Conservation (phyloP, 2,113 vertebrate species). For the Butorides virescens region DNA sequence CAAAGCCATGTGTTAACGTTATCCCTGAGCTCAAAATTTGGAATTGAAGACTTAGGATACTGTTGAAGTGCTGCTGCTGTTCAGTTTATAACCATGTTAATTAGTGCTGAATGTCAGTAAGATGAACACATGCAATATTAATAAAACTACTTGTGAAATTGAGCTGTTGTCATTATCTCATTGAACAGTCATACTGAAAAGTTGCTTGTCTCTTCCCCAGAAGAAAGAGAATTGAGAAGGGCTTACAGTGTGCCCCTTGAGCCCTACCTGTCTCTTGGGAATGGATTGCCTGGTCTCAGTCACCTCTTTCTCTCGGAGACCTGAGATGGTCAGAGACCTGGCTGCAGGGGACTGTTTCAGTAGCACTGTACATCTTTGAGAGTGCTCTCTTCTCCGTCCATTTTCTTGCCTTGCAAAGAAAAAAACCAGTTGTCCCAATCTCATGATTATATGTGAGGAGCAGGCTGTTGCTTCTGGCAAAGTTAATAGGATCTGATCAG, state of each 20-base stretch:
- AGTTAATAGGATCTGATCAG: not conserved
- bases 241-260: not conserved
- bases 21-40: not conserved
- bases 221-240: not conserved
- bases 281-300: not conserved
- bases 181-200: not conserved
- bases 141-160: not conserved
- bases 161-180: not conserved
- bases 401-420: not conserved
- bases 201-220: not conserved
- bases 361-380: not conserved
- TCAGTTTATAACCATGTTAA: not conserved
- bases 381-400: not conserved
- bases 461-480: not conserved
- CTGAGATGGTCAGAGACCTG: not conserved
- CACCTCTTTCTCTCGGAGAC: not conserved
- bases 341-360: not conserved
- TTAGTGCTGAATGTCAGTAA: not conserved
- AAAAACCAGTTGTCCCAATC: not conserved
- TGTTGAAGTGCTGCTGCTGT: not conserved
- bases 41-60: not conserved
- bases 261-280: not conserved
- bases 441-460: not conserved
- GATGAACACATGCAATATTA: not conserved
- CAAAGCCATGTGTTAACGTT: not conserved